Evolutionary conservation across 1,140 invertebrate genomes (phyloP).

Genomic region (Holotrichia oblita): DNA sequence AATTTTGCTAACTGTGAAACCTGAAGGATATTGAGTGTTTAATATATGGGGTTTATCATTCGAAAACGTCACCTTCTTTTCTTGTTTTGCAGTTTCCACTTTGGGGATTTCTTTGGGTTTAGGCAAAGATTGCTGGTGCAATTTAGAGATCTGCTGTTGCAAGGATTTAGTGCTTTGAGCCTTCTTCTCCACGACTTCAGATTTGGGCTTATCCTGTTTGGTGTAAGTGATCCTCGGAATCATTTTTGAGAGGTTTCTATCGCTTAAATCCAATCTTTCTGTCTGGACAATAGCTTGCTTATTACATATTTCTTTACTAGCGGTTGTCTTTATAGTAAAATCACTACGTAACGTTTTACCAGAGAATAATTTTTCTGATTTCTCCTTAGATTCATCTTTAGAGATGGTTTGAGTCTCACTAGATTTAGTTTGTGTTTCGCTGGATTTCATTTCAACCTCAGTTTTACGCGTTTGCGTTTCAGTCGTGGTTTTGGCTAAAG

Average conservation of each 20-base stretch:
- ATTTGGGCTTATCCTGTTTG: conserved; percentile 37
- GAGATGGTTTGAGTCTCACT: conserved; percentile 21
- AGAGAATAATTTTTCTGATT: conserved; percentile 19
- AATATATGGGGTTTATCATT: conserved; percentile 50
- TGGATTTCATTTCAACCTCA: conserved; percentile 33
- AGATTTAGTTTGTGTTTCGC: conserved; percentile 41
- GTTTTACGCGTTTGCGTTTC: conserved; percentile 24
- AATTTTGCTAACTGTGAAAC: conserved; percentile 60
- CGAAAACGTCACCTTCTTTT: conserved; percentile 47
- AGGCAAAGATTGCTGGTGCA: conserved; percentile 53
- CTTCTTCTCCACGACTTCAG: conserved; percentile 43
- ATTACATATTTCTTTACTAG: conserved; percentile 48
- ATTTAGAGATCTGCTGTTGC: conserved; percentile 55
- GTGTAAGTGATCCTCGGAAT: conserved; percentile 53
- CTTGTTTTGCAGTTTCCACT: conserved; percentile 34
- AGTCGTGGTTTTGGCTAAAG: not conserved
- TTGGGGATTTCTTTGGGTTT: conserved; percentile 48
- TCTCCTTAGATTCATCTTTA: conserved; percentile 15
- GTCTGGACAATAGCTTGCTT: conserved; percentile 46
- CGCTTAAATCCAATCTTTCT: conserved; percentile 47
- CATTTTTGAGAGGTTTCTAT: conserved; percentile 48
- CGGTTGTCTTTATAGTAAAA: conserved; percentile 44
- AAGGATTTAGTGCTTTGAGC: conserved; percentile 44
- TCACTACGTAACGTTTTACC: conserved; percentile 47
- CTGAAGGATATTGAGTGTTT: conserved; percentile 53